These are phyloP conservation scores for Amyelois transitella DNA, from an alignment of 1,140 invertebrate genomes.

Conservation along the genomic window DNA sequence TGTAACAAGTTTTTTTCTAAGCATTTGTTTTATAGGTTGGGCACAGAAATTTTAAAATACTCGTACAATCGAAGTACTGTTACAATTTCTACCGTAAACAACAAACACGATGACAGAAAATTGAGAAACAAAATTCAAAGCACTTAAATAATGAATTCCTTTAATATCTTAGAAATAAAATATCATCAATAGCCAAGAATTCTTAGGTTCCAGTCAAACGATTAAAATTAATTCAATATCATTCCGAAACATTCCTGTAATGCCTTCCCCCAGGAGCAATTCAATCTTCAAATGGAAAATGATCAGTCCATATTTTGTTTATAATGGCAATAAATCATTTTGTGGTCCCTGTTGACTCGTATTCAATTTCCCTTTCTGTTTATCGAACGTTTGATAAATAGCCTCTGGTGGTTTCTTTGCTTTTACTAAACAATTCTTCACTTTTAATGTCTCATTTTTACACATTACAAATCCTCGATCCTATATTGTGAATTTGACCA, in stretches of 20 bases:
- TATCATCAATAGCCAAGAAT: not conserved
- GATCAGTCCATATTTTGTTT: conserved; percentile 69
- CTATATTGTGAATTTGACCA: too few relatives aligned
- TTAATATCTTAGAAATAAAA: not conserved
- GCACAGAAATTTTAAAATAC: too few relatives aligned
- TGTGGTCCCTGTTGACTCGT: conserved; percentile 57
- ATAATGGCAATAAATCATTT: conserved; percentile 68
- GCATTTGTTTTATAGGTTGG: too few relatives aligned
- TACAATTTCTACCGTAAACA: too few relatives aligned
- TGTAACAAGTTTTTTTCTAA: too few relatives aligned
- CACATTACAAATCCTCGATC: conserved; percentile 64
- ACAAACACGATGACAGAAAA: not conserved
- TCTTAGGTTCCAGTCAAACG: not conserved
- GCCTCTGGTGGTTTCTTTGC: conserved; percentile 43
- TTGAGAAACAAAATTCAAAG: not conserved
- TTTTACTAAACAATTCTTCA: conserved; percentile 34
- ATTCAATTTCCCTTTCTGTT: conserved; percentile 71
- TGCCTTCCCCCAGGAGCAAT: conserved; percentile 37
- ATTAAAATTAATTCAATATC: conserved; percentile 7
- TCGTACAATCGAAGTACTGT: too few relatives aligned
- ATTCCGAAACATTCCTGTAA: conserved; percentile 5
- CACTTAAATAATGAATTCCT: not conserved
- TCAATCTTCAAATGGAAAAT: conserved; percentile 61
- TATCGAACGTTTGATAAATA: conserved; percentile 70
- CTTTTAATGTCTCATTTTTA: conserved; percentile 43